phyloP scores from a whole-genome alignment of 64 coral and sea anemone species.

The Pocillopora damicornis region DNA sequence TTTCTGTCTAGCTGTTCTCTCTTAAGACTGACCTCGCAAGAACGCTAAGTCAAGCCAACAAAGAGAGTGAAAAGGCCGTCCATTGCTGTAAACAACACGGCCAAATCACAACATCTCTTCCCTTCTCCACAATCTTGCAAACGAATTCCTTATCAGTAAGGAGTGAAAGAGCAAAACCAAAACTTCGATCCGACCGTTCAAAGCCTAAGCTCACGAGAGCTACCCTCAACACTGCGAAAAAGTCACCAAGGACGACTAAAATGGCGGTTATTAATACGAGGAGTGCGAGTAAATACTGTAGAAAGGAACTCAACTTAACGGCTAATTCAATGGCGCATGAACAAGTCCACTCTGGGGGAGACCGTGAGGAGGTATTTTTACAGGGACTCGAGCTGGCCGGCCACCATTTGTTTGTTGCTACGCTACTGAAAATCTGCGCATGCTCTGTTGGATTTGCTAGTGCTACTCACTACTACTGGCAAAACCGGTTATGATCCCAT shows the following conservation, averaged over 20 bases:
- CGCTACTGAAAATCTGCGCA: constrained; percentile 2
- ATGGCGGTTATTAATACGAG: constrained; percentile 30
- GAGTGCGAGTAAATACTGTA: constrained; percentile 25
- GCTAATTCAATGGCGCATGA: constrained; percentile 44
- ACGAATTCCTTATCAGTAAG: constrained; percentile 21
- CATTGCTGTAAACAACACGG: constrained; percentile 91
- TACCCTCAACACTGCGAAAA: neutral
- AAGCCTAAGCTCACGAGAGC: neutral
- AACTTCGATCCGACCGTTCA: neutral
- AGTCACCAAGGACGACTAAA: constrained; percentile 9
- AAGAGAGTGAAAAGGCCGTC: constrained; percentile 86
- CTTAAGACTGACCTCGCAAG: neutral
- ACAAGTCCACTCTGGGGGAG: constrained; percentile 14
- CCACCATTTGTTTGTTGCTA: constrained; percentile 10
- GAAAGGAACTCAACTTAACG: constrained; percentile 27
- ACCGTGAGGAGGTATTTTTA: constrained; percentile 9
- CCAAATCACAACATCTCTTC: constrained; percentile 76
- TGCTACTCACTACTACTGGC: neutral
- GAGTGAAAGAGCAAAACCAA: neutral
- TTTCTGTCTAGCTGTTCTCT: constrained; percentile 2
- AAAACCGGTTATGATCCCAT: constrained; percentile 43
- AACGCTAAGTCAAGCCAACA: constrained; percentile 48
- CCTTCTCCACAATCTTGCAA: constrained; percentile 12
- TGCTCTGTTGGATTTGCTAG: neutral
- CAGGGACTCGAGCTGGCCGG: neutral